phyloP scores from a whole-genome alignment of 1,140 invertebrate genomes.

The Drosophila athabasca region DNA sequence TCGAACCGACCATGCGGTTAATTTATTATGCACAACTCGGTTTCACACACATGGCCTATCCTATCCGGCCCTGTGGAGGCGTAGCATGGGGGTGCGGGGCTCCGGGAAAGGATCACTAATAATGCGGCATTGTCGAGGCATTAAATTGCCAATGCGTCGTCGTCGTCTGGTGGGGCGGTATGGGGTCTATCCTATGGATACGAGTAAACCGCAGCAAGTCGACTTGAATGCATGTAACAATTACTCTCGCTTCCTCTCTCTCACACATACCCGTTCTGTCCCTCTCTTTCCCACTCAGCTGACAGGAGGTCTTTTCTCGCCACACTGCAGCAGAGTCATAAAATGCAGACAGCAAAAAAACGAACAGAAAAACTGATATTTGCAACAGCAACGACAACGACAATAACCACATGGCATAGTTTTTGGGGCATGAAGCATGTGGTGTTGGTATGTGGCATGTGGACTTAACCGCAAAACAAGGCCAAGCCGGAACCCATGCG shows the following conservation, averaged over 20 bases:
- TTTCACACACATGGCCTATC: constrained; percentile 22
- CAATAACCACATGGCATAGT: constrained; percentile 52
- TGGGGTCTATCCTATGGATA: too few species aligned
- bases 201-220: constrained; percentile 49
- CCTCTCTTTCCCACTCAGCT: constrained; percentile 1
- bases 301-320: constrained; percentile 8
- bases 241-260: constrained; percentile 51
- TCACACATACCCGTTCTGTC: constrained; percentile 12
- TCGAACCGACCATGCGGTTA: constrained; percentile 64
- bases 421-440: constrained; percentile 40
- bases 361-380: constrained; percentile 44
- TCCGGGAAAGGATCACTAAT: constrained; percentile 52
- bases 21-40: constrained; percentile 77
- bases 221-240: constrained; percentile 68
- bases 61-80: not conserved
- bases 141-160: constrained; percentile 46
- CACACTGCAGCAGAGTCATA: constrained; percentile 35
- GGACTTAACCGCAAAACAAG: constrained; percentile 48
- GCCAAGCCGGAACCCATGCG: constrained; percentile 30
- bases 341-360: constrained; percentile 55
- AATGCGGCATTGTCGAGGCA: constrained; percentile 63
- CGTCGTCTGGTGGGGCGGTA: too few species aligned
- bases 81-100: not conserved
- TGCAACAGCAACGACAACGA: constrained; percentile 28
- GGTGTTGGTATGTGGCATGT: constrained; percentile 9